Percentiles rank a stretch among this genome's conserved stretches.
phyloP scores from a whole-genome alignment of 2,113 vertebrate species.

The Piaya cayana region DNA sequence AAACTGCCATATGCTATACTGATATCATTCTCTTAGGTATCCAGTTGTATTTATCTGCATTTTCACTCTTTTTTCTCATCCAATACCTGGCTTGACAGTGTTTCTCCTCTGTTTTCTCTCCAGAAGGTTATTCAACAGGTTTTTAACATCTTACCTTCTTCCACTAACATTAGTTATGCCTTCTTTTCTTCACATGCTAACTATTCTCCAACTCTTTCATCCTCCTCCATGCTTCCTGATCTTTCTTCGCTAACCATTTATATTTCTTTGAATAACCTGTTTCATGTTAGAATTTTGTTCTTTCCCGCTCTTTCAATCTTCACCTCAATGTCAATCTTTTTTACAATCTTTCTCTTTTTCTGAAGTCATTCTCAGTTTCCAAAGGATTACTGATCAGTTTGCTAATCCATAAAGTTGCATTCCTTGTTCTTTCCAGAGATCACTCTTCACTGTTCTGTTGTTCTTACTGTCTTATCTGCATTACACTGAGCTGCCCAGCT shows the following conservation, averaged over 20 bases:
- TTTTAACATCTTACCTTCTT: neutral
- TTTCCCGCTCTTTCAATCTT: neutral
- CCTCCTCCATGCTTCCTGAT: neutral
- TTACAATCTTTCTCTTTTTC: neutral
- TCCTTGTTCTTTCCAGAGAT: neutral
- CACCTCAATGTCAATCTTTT: neutral
- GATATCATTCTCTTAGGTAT: neutral
- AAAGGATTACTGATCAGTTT: neutral
- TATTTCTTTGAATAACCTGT: neutral
- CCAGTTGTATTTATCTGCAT: neutral
- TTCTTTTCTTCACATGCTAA: neutral
- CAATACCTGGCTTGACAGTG: neutral
- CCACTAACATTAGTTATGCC: neutral
- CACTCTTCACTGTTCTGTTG: neutral
- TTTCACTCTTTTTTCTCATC: neutral
- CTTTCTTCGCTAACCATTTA: neutral
- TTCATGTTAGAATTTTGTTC: neutral
- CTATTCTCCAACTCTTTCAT: neutral
- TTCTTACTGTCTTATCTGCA: neutral
- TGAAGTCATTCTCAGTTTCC: neutral
- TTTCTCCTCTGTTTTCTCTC: neutral
- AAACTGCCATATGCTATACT: neutral
- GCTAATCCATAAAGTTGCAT: neutral
- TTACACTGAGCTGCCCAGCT: neutral
- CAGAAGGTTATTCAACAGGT: neutral